Evolutionary conservation across 2,113 vertebrate genomes (phyloP).

Genomic region (Phocoena phocoena): DNA sequence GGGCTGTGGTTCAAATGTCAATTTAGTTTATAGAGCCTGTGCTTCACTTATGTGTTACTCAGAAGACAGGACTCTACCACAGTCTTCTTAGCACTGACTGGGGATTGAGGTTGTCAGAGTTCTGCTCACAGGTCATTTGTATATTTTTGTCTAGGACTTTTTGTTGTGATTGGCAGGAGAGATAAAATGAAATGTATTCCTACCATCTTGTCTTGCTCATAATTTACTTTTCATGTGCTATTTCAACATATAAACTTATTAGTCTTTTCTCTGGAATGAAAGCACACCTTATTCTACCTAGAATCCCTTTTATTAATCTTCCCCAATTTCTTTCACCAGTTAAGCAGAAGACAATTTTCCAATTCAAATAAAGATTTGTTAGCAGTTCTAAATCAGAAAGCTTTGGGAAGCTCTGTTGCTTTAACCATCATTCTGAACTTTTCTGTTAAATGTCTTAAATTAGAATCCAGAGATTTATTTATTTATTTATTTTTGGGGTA

Average conservation of each 20-base stretch:
- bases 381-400: neutral
- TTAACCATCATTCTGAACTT: neutral
- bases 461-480: neutral
- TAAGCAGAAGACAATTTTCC: neutral
- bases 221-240: neutral
- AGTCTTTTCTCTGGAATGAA: neutral
- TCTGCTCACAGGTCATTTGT: neutral
- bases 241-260: neutral
- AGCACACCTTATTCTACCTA: neutral
- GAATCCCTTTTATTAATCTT: neutral
- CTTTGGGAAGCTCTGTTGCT: neutral
- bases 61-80: neutral
- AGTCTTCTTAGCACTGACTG: too few species aligned
- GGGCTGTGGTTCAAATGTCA: neutral
- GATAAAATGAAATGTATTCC: neutral
- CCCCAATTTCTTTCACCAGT: neutral
- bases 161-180: neutral
- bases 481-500: too few species aligned
- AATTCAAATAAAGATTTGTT: neutral
- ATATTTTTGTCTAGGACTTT: neutral
- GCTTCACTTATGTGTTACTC: neutral
- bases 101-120: fast-evolving
- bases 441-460: constrained; percentile 12
- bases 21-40: neutral
- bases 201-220: neutral